These are phyloP conservation scores for Epirrhoe alternata DNA, from an alignment of 2,888 invertebrate species.

Conservation along the genomic window DNA sequence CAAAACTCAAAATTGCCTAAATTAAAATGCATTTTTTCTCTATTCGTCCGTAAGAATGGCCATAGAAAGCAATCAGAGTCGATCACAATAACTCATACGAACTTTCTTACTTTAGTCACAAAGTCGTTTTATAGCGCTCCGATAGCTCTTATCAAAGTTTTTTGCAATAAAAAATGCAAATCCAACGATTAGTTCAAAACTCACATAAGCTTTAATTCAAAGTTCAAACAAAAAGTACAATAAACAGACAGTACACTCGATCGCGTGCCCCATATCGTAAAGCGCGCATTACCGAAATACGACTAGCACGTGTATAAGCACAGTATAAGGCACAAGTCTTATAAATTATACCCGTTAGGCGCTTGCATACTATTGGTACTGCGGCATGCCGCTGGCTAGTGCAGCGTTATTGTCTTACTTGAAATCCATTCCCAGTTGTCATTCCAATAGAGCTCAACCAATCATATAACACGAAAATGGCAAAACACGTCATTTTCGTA, in stretches of 20 bases:
- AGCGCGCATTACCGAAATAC: conserved; percentile 74
- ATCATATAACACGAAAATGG: too few species aligned
- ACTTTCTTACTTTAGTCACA: too few species aligned
- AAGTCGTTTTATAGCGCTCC: too few species aligned
- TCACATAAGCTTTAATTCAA: conserved; percentile 25
- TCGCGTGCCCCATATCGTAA: conserved; percentile 74
- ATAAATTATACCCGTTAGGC: conserved; percentile 71
- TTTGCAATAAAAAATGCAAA: conserved; percentile 12
- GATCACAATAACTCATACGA: too few species aligned
- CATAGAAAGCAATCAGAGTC: too few species aligned
- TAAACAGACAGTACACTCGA: conserved; percentile 42
- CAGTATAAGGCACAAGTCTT: conserved; percentile 57
- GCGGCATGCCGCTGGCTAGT: conserved; percentile 1
- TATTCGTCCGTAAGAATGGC: too few species aligned
- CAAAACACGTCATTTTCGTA: too few species aligned
- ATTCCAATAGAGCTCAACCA: too few species aligned
- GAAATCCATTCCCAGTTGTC: too few species aligned
- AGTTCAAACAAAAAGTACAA: conserved; percentile 37
- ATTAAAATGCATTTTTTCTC: too few species aligned
- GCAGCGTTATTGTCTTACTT: too few species aligned
- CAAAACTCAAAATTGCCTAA: too few species aligned
- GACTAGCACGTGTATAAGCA: conserved; percentile 69
- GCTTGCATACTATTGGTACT: conserved; percentile 14
- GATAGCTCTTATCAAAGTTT: neutral
- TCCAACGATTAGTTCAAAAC: conserved; percentile 19